phyloP scores from a whole-genome alignment of 2,888 invertebrate species.

The Aleiodes leptofemur region DNA sequence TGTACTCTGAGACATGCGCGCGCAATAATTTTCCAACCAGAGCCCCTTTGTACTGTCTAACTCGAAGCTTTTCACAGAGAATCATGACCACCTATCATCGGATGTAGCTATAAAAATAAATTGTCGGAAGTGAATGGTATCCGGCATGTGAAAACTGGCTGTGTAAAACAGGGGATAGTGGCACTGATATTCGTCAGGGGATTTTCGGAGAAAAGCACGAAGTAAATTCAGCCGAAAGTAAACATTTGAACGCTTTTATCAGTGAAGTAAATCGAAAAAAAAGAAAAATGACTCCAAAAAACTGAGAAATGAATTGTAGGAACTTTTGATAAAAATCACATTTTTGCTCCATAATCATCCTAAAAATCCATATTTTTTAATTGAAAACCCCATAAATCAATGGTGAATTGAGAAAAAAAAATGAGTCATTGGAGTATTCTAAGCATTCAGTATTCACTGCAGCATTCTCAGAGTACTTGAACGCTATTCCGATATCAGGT shows the following conservation, averaged over 20 bases:
- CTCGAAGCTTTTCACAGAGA: slow-evolving; percentile 41
- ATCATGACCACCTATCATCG: slow-evolving; percentile 51
- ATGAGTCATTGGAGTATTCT: neutral
- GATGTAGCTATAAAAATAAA: slow-evolving; percentile 53
- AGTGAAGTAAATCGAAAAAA: too few species aligned
- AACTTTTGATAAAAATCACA: too few species aligned
- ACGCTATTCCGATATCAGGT: slow-evolving; percentile 44
- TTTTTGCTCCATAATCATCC: too few species aligned
- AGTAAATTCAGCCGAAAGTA: neutral
- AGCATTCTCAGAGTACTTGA: slow-evolving; percentile 16
- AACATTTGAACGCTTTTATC: neutral
- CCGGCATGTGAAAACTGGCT: slow-evolving; percentile 51
- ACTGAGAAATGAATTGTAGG: too few species aligned
- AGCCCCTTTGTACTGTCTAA: slow-evolving; percentile 15
- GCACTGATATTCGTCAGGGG: slow-evolving; percentile 26
- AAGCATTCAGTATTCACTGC: neutral
- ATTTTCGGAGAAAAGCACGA: slow-evolving; percentile 21
- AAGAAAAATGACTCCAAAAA: too few species aligned
- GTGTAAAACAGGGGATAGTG: slow-evolving; percentile 46
- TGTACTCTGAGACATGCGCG: neutral
- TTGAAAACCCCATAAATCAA: too few species aligned
- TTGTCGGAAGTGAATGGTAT: slow-evolving; percentile 56
- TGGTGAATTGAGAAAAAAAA: neutral
- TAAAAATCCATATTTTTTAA: too few species aligned
- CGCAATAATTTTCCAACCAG: slow-evolving; percentile 15